Conservation (phyloP, 2,797 vertebrate genomes). For the Myotis myotis region DNA sequence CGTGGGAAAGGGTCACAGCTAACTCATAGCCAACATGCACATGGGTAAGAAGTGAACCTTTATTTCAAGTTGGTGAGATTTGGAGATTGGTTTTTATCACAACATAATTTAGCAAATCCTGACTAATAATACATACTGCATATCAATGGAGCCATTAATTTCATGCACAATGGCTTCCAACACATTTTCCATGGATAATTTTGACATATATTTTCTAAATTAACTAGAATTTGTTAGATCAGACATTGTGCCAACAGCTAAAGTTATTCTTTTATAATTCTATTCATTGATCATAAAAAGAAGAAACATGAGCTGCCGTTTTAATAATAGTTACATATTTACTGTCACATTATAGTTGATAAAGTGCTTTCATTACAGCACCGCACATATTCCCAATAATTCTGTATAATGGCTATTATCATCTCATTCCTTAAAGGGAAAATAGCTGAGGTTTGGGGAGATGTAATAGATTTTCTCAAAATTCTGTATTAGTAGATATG, state of each 20-base stretch:
- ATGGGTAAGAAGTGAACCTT: neutral
- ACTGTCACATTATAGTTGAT: neutral
- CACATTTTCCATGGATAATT: neutral
- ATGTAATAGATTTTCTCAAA: neutral
- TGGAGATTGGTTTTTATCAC: neutral
- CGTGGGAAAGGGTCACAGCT: no score
- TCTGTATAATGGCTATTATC: neutral
- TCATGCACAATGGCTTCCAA: neutral
- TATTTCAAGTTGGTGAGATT: neutral
- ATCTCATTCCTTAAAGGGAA: neutral
- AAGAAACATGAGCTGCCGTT: neutral
- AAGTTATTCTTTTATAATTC: neutral
- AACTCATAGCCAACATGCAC: neutral
- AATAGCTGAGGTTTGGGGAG: neutral
- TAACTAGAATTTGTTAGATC: neutral
- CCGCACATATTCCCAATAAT: neutral
- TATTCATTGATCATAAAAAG: neutral
- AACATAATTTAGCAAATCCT: neutral
- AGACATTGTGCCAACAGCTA: neutral
- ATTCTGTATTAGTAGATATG: neutral
- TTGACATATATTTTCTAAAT: slow-evolving; percentile 6
- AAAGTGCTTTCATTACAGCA: neutral
- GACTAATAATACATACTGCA: neutral
- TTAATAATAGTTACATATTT: neutral
- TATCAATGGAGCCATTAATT: neutral